These are phyloP conservation scores for Echinometra lucunter DNA, from an alignment of 53 echinoderm and acorn worm species.

Conservation along the genomic window DNA sequence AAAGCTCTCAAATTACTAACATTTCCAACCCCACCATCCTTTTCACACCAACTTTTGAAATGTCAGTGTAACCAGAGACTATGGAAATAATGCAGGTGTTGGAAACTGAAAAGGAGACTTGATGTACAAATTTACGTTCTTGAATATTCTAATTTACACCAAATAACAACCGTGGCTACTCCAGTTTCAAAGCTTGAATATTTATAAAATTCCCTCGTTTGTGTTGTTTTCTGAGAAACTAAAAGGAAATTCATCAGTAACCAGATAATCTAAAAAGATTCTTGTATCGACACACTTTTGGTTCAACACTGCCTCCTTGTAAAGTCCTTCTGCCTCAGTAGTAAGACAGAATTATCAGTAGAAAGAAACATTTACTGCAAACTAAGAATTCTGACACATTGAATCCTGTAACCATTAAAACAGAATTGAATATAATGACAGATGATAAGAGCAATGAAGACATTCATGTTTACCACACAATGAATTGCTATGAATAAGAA, in stretches of 20 bases:
- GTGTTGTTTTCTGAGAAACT: not conserved
- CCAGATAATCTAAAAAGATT: not conserved
- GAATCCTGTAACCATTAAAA: not conserved
- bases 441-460: not conserved
- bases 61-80: constrained; percentile 35
- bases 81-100: constrained; percentile 50
- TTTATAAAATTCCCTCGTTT: not conserved
- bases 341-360: not conserved
- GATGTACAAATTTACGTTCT: not conserved
- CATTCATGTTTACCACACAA: no score
- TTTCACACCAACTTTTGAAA: not conserved
- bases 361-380: not conserved
- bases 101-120: not conserved
- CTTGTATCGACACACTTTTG: not conserved
- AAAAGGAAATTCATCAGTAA: not conserved
- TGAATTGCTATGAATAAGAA: not conserved
- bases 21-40: not conserved
- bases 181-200: not conserved
- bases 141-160: constrained; percentile 13
- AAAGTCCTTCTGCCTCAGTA: not conserved
- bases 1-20: not conserved
- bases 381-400: not conserved
- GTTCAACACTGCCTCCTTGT: not conserved
- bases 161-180: not conserved
- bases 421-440: not conserved